phyloP scores from a whole-genome alignment of 2,113 vertebrate species.

The Bothrops jararaca region DNA sequence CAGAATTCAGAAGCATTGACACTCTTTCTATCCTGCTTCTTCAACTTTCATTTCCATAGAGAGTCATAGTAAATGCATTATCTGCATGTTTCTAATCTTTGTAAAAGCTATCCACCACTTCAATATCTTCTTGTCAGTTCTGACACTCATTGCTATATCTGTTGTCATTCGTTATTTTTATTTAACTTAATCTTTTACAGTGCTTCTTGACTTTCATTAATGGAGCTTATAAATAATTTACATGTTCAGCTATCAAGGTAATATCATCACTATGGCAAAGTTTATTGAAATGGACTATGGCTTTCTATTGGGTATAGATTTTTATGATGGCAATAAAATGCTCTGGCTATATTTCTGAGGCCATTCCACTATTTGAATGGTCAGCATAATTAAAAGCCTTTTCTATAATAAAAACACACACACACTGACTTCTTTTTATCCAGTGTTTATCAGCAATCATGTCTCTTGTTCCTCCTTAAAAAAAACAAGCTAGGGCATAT shows the following conservation, averaged over 20 bases:
- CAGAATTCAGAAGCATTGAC: not conserved
- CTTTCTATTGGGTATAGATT: not conserved
- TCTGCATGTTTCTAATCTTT: not conserved
- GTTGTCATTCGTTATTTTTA: not conserved
- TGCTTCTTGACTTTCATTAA: not conserved
- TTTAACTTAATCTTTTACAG: not conserved
- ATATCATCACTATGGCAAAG: not conserved
- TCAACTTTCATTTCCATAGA: not conserved
- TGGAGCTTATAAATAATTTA: not conserved
- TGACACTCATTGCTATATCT: not conserved
- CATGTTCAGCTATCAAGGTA: not conserved
- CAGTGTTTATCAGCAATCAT: not conserved
- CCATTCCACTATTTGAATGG: not conserved
- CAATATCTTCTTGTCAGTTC: not conserved
- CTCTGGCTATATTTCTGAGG: not conserved
- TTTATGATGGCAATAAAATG: not conserved
- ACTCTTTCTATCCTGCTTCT: not conserved
- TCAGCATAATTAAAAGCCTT: not conserved
- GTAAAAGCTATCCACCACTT: not conserved
- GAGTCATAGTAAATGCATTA: not conserved
- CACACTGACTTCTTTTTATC: not conserved
- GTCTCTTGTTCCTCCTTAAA: not conserved
- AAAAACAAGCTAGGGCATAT: not conserved
- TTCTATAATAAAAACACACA: not conserved
- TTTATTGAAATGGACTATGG: not conserved